Percentiles rank a stretch among this genome's conserved stretches.
Conservation (phyloP, 1,140 invertebrate species). For the Brachionus koreanus region DNA sequence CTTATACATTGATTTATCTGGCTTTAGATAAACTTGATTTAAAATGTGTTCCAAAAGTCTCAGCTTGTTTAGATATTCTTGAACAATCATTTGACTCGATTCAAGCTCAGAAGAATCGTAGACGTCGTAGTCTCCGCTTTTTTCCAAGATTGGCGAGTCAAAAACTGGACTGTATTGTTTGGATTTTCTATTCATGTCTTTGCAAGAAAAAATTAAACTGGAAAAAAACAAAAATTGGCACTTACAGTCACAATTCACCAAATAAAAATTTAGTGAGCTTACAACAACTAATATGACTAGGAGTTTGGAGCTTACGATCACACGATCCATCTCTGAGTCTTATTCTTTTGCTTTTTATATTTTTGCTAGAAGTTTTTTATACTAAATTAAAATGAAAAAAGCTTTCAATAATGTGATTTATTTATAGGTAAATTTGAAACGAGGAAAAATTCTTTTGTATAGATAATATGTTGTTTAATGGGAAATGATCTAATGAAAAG, state of each 20-base stretch:
- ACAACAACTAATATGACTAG: background rate
- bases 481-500: background rate
- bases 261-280: background rate
- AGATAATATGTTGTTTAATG: background rate
- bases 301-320: background rate
- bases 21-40: background rate
- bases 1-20: background rate
- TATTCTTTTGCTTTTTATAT: background rate
- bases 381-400: background rate
- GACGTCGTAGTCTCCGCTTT: background rate
- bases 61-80: background rate
- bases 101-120: background rate
- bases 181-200: background rate
- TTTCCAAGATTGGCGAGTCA: background rate
- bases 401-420: background rate
- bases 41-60: background rate
- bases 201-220: background rate
- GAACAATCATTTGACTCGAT: background rate
- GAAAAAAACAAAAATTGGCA: background rate
- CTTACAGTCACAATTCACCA: constrained; percentile 14
- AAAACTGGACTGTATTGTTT: background rate
- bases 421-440: background rate
- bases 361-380: background rate
- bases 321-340: background rate
- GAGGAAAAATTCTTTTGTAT: background rate